Evolutionary conservation across 2,113 vertebrate species (phyloP).

Genomic region (Rutilus rutilus): DNA sequence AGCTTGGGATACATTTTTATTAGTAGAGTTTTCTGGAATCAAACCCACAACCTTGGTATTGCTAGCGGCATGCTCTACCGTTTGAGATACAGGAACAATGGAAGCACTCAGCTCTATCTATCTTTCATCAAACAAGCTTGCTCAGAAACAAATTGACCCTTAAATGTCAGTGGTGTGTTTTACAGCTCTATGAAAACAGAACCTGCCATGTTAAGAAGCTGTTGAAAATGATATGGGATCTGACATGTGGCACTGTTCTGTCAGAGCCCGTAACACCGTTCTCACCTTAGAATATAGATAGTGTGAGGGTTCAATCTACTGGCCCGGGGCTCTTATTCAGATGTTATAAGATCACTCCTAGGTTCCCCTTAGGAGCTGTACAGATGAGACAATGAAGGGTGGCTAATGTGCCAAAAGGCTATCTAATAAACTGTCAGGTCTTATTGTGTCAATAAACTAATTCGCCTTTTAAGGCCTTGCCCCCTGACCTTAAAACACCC

Average conservation of each 20-base stretch:
- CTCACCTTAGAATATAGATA: constrained; percentile 50
- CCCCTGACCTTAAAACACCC: constrained; percentile 74
- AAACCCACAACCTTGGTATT: not conserved
- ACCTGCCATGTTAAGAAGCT: constrained; percentile 28
- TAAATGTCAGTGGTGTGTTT: constrained; percentile 49
- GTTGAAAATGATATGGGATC: constrained; percentile 40
- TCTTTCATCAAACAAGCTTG: constrained; percentile 31
- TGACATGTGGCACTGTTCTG: constrained; percentile 43
- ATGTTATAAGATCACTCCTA: constrained; percentile 66
- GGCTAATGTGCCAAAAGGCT: constrained; percentile 71
- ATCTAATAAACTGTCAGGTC: constrained; percentile 82
- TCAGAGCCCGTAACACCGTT: constrained; percentile 36
- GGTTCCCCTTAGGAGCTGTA: constrained; percentile 68
- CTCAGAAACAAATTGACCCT: constrained; percentile 37
- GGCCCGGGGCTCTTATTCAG: constrained; percentile 63
- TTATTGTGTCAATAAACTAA: constrained; percentile 82
- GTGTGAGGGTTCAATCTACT: constrained; percentile 69
- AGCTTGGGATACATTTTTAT: not conserved
- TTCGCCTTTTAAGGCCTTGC: constrained; percentile 74
- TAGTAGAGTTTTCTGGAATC: not conserved
- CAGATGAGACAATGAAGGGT: constrained; percentile 57
- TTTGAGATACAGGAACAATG: constrained; percentile 9
- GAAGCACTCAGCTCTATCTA: constrained; percentile 9
- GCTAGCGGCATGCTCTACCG: not conserved
- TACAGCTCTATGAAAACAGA: constrained; percentile 48